phyloP scores from a whole-genome alignment of 2,797 vertebrate species.

The Sebastes jordani region DNA sequence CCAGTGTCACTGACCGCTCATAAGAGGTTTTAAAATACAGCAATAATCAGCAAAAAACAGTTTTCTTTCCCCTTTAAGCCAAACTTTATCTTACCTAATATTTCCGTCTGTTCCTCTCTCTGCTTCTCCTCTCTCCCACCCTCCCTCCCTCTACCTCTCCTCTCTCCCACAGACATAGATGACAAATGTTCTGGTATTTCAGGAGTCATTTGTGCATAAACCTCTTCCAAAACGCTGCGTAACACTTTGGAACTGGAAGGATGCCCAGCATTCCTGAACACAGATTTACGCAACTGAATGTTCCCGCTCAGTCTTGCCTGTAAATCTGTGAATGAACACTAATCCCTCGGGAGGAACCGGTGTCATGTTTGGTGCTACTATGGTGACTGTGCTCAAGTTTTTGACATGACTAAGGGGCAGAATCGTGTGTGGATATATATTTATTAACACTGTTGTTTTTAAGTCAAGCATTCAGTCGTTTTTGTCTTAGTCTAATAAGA shows the following conservation, averaged over 20 bases:
- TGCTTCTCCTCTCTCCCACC: background rate
- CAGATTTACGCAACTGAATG: background rate
- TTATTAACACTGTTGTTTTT: no score
- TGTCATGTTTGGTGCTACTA: background rate
- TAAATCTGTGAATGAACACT: background rate
- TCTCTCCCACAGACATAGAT: background rate
- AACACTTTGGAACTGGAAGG: background rate
- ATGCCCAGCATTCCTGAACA: constrained; percentile 3
- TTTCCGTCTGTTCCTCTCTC: background rate
- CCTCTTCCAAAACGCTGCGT: background rate
- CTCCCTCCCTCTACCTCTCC: background rate
- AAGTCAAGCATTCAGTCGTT: no score
- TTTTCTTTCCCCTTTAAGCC: background rate
- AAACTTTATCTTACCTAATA: background rate
- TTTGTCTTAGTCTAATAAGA: no score
- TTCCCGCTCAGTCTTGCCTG: background rate
- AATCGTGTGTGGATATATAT: background rate
- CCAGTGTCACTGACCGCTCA: background rate
- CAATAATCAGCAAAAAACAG: background rate
- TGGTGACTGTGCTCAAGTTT: background rate
- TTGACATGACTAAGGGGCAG: background rate
- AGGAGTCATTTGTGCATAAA: background rate
- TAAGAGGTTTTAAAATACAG: background rate
- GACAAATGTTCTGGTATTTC: background rate
- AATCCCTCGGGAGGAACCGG: background rate